Conservation (phyloP, 2,888 invertebrate genomes). For the Nymphalis c-album region DNA sequence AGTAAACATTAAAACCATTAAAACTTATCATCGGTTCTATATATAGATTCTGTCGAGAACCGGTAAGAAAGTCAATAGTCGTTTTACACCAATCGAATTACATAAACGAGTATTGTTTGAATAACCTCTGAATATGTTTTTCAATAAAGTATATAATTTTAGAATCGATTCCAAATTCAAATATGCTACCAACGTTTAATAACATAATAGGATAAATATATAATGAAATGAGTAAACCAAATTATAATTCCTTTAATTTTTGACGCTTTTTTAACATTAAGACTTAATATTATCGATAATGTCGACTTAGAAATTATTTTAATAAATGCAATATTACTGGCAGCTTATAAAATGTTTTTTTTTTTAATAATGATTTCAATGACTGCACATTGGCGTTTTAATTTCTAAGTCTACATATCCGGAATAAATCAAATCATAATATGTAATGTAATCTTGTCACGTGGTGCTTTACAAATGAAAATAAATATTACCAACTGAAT, state of each 20-base stretch:
- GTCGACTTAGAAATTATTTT: not conserved
- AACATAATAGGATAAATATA: slow-evolving; percentile 3
- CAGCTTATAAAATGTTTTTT: not conserved
- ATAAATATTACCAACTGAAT: slow-evolving; percentile 62
- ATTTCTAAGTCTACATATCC: slow-evolving; percentile 3
- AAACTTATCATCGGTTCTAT: no score
- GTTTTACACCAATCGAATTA: no score
- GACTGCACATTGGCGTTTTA: not conserved
- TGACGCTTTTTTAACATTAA: slow-evolving; percentile 3
- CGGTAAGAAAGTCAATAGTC: no score
- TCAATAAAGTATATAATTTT: not conserved
- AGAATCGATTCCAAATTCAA: not conserved
- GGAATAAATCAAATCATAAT: slow-evolving; percentile 5
- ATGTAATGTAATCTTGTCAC: slow-evolving; percentile 9
- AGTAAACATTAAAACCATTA: no score
- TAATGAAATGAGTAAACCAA: not conserved
- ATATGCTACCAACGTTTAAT: not conserved
- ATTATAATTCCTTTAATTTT: not conserved
- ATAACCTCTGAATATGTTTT: not conserved
- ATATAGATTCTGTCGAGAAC: no score
- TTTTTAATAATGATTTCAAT: no score
- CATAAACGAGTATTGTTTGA: not conserved
- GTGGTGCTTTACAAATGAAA: slow-evolving; percentile 33
- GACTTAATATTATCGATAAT: not conserved
- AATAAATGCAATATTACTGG: not conserved